Conservation (phyloP, 2,888 invertebrate species). For the Crocallis elinguaria region DNA sequence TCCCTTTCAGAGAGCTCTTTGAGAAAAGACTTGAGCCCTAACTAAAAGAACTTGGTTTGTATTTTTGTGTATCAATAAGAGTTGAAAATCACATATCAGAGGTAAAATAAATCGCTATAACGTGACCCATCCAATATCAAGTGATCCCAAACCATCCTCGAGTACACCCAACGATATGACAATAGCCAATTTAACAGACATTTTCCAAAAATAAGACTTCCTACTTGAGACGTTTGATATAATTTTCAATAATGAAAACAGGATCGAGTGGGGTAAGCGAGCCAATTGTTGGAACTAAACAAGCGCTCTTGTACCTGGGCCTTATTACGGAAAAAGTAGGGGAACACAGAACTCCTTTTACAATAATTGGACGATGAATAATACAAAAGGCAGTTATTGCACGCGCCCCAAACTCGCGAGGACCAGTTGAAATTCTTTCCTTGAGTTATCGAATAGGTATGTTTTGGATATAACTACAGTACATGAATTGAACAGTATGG, state of each 20-base stretch:
- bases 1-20: no score
- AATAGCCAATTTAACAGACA: conserved; percentile 23
- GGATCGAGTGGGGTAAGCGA: conserved; percentile 53
- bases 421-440: conserved; percentile 51
- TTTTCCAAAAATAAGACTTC: conserved; percentile 35
- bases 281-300: conserved; percentile 69
- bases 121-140: conserved; percentile 10
- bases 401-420: conserved; percentile 67
- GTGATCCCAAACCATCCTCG: conserved; percentile 14
- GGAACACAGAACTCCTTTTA: conserved; percentile 80
- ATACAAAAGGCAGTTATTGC: conserved; percentile 81
- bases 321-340: conserved; percentile 43
- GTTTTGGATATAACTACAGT: conserved; percentile 19
- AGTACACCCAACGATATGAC: conserved; percentile 15
- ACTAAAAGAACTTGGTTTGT: no score
- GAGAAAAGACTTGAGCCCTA: no score
- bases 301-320: conserved; percentile 61
- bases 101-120: conserved; percentile 16
- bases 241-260: conserved; percentile 72
- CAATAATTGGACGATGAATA: conserved; percentile 85
- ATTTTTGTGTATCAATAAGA: no score
- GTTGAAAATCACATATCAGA: conserved; percentile 3
- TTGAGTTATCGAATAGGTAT: conserved; percentile 30
- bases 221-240: conserved; percentile 58
- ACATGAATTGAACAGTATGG: conserved; percentile 18